Conservation (phyloP, 2,797 vertebrate species). For the Arrhamphus sclerolepis region DNA sequence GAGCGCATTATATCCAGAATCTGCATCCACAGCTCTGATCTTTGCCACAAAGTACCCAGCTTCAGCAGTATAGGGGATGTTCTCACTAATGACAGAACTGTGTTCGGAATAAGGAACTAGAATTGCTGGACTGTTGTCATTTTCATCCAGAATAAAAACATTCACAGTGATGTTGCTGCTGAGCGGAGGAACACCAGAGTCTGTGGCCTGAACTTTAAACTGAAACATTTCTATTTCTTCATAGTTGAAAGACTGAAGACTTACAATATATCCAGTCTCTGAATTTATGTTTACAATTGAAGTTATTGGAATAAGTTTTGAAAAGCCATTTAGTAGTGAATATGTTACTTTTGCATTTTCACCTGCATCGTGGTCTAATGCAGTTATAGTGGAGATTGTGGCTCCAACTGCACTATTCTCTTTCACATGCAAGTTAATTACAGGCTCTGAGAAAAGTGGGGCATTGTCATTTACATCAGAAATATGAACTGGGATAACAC, state of each 20-base stretch:
- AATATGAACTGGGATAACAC: conserved; percentile 58
- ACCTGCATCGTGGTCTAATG: conserved; percentile 69
- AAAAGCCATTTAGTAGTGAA: conserved; percentile 38
- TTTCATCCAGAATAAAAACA: neutral
- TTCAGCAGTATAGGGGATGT: conserved; percentile 21
- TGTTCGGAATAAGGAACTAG: conserved; percentile 12
- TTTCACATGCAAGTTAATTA: conserved; percentile 70
- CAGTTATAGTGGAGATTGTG: conserved; percentile 67
- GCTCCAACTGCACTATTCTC: conserved; percentile 77
- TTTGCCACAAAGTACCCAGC: conserved; percentile 11
- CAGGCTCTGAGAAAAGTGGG: conserved; percentile 67
- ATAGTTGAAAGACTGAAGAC: conserved; percentile 60
- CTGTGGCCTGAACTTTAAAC: conserved; percentile 59
- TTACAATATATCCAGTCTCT: conserved; percentile 64
- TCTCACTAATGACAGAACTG: conserved; percentile 11
- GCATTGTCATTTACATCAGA: conserved; percentile 82
- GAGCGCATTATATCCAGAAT: conserved; percentile 12
- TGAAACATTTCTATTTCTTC: conserved; percentile 53
- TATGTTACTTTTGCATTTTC: conserved; percentile 75
- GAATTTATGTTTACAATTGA: conserved; percentile 65
- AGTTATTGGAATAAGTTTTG: conserved; percentile 31
- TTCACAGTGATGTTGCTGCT: neutral
- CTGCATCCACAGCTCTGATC: conserved; percentile 36
- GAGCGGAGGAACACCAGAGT: conserved; percentile 43
- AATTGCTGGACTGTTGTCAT: neutral